These are phyloP conservation scores for Oenanthe oenanthe DNA, from an alignment of 2,113 vertebrate genomes.

Conservation along the genomic window DNA sequence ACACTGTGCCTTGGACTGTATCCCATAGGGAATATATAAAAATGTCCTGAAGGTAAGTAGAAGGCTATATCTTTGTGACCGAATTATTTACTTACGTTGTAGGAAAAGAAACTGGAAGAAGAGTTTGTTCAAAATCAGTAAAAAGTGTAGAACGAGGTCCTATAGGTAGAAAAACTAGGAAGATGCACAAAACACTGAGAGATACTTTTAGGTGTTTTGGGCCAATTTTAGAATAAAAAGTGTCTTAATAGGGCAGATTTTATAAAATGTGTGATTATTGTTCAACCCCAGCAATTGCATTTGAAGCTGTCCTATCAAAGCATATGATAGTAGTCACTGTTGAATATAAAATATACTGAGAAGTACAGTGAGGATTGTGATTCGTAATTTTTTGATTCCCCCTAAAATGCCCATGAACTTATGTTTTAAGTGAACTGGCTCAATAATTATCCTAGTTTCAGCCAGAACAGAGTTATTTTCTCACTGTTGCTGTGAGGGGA, in stretches of 20 bases:
- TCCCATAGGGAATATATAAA: neutral
- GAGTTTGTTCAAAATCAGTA: neutral
- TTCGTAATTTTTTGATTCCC: neutral
- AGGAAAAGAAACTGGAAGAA: neutral
- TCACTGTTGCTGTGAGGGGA: neutral
- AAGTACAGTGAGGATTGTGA: neutral
- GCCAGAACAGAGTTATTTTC: neutral
- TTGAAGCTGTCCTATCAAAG: neutral
- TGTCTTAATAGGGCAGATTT: neutral
- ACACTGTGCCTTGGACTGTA: neutral
- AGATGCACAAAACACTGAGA: neutral
- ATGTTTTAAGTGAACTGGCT: neutral
- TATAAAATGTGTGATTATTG: neutral
- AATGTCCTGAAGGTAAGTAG: neutral
- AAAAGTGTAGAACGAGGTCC: neutral
- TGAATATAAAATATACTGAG: neutral
- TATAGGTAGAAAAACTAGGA: neutral
- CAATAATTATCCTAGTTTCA: neutral
- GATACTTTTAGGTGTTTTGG: neutral
- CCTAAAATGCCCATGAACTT: neutral
- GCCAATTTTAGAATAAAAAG: neutral
- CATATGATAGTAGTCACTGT: neutral
- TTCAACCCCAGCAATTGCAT: neutral
- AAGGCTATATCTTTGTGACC: neutral
- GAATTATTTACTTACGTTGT: neutral